A percentile compares a stretch with the other conserved stretches of the same genome.
These are phyloP conservation scores for Apamea epomidion DNA, from an alignment of 2,888 invertebrate genomes.

Conservation along the genomic window DNA sequence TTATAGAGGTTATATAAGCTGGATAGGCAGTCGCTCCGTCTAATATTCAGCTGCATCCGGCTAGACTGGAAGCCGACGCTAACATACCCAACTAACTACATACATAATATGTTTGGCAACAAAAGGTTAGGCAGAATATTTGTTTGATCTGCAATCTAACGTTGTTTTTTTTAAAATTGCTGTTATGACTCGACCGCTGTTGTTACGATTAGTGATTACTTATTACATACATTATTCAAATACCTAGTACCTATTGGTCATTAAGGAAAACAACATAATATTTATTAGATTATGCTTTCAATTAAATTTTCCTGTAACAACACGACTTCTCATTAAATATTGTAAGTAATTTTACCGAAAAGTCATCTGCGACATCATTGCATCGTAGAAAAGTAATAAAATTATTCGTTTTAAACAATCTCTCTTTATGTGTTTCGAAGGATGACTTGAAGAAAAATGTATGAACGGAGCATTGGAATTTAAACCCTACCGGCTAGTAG, in stretches of 20 bases:
- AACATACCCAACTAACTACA: not conserved
- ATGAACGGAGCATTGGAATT: too few relatives aligned
- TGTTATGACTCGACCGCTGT: not conserved
- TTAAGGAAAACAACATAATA: constrained; percentile 32
- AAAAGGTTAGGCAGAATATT: not conserved
- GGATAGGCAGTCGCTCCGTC: not conserved
- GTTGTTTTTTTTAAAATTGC: not conserved
- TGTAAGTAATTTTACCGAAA: not conserved
- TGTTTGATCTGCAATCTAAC: not conserved
- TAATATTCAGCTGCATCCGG: not conserved
- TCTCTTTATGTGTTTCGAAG: not conserved
- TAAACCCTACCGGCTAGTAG: not conserved
- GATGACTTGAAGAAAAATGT: not conserved
- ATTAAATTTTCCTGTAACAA: constrained; percentile 29
- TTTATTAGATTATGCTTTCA: not conserved
- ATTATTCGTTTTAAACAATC: not conserved
- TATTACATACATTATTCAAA: not conserved
- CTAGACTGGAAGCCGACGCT: not conserved
- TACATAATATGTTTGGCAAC: not conserved
- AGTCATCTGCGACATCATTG: not conserved
- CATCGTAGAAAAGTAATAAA: not conserved
- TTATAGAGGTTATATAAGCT: not conserved
- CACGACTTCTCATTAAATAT: not conserved
- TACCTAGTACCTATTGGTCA: not conserved
- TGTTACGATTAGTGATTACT: not conserved